A percentile compares a stretch with the other conserved stretches of the same genome.
Conservation (phyloP, 2,888 invertebrate genomes). For the Lithophane leautieri region DNA sequence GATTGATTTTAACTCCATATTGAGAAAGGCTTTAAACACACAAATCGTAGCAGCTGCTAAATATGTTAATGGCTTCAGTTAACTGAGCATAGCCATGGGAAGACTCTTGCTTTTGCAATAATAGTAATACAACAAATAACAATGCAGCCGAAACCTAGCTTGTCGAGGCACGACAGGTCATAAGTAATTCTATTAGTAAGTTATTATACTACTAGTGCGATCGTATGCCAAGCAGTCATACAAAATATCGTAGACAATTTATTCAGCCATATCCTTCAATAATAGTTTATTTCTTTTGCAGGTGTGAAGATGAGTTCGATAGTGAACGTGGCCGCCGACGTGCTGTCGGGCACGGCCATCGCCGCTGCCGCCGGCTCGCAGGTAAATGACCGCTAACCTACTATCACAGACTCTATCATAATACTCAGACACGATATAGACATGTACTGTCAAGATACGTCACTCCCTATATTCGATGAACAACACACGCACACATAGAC, state of each 20-base stretch:
- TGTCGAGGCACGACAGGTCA: too few species aligned
- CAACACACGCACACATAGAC: neutral
- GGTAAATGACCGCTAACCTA: slow-evolving; percentile 71
- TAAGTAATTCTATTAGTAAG: too few species aligned
- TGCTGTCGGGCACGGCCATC: slow-evolving; percentile 92
- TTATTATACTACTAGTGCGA: too few species aligned
- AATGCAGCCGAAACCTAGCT: too few species aligned
- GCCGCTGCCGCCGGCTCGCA: slow-evolving; percentile 92
- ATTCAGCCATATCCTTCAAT: neutral
- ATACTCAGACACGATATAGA: neutral
- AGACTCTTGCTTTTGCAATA: too few species aligned
- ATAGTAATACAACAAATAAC: too few species aligned
- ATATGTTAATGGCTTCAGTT: too few species aligned
- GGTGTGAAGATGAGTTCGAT: slow-evolving; percentile 91
- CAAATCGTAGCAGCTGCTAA: neutral
- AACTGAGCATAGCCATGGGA: too few species aligned
- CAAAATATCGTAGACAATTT: neutral
- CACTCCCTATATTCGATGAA: neutral
- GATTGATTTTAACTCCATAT: too few species aligned
- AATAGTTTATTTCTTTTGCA: slow-evolving; percentile 60
- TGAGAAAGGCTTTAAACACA: neutral
- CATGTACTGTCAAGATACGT: neutral
- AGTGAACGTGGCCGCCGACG: slow-evolving; percentile 91
- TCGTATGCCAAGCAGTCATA: neutral
- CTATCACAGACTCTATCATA: neutral